Evolutionary conservation across 2,888 invertebrate genomes (phyloP).

Genomic region (Mythimna impura): DNA sequence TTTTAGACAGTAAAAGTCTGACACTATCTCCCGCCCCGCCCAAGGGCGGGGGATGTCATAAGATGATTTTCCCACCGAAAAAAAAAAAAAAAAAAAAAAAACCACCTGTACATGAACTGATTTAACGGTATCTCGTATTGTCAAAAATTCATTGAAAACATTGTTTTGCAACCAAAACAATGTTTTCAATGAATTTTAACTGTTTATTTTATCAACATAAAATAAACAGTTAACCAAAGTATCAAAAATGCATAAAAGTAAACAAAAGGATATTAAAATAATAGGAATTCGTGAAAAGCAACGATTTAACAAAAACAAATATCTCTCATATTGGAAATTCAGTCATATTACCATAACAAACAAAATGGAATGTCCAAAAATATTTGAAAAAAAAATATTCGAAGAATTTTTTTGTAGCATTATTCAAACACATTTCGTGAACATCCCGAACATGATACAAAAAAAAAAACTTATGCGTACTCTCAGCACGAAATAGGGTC

Average conservation of each 20-base stretch:
- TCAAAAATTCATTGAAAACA: too few species aligned
- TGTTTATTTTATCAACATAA: too few species aligned
- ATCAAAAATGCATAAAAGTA: not conserved
- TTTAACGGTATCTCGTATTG: too few species aligned
- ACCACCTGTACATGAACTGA: too few species aligned
- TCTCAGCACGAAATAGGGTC: constrained; percentile 41
- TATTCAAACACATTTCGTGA: constrained; percentile 30
- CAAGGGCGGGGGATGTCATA: too few species aligned
- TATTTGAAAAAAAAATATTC: constrained; percentile 15
- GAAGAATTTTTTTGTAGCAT: constrained; percentile 16
- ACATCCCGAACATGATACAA: constrained; percentile 32
- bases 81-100: too few species aligned
- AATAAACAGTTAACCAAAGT: not conserved
- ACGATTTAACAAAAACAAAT: not conserved
- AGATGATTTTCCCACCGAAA: too few species aligned
- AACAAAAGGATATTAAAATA: not conserved
- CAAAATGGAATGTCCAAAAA: constrained; percentile 7
- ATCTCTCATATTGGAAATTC: not conserved
- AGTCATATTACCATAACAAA: constrained; percentile 14
- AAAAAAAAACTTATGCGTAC: constrained; percentile 36
- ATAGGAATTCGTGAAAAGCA: not conserved
- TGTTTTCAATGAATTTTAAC: too few species aligned
- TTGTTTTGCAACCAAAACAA: too few species aligned
- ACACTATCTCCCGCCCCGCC: too few species aligned
- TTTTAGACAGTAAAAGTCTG: too few species aligned